Evolutionary conservation across 2,888 invertebrate species (phyloP), one percentile per base, ranked within the genome.

Genomic region (Drosophila gaucha): DNA sequence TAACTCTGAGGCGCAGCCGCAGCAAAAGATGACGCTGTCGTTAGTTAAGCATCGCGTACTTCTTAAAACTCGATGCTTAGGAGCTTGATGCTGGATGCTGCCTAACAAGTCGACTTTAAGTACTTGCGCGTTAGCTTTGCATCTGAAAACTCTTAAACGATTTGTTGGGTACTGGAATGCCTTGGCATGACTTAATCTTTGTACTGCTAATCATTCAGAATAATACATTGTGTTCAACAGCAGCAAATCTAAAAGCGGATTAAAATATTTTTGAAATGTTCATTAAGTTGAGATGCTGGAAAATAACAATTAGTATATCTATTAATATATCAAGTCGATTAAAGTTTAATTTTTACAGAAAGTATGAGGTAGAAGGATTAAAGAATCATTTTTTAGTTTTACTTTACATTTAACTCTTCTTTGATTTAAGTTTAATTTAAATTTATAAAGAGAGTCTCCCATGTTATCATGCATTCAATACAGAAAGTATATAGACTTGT

Each of bases 91-190:
- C 33, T 31, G 12, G 59, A 38, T 62, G 60, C 69, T 50, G 51
- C 18, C 86, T 80, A 86, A 84, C 86, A 83, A 77, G 80, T 84
- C 68, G 63, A 64, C 46, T 80, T 68, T 64, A 80, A 84, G 80
- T 80, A 84, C 70, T 65, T 59, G 51, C 47, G 10, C 58, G 50
- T 44, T 65, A 39, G 52, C 14, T 38, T 62, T 59, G 73, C 73
- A 71, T 70, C 46, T 66, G 49, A 59, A 49, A 56, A 64, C 57
- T 47, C 39, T 55, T 51, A 65, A 83, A 46, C 58, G 57, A 62
- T 66, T 80, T 60, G 22, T 31, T 28, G 57, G 59, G 36, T 56
- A 70, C 63, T 65, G 63, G 66, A 64, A 64, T 38, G 43, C 24
- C 36, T 56, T 39, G 31, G 67, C 66, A 58, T 64, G 63, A 65